phyloP scores from a whole-genome alignment of 1,140 invertebrate species.

The Spodoptera frugiperda region DNA sequence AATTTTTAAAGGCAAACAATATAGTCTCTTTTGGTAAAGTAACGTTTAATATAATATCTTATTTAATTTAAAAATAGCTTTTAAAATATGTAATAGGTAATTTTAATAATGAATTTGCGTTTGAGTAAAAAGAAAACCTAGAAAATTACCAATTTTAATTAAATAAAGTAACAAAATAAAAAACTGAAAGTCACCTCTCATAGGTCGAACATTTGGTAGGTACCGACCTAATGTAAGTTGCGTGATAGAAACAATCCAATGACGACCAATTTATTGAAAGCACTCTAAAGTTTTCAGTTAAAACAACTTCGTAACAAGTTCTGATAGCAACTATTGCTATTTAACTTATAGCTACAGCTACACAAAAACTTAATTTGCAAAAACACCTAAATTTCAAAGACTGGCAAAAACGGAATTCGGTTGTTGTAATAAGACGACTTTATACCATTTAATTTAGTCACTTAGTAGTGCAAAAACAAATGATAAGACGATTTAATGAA shows the following conservation, averaged over 20 bases:
- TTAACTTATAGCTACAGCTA: neutral
- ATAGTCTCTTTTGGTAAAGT: too few relatives aligned
- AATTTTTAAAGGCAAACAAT: neutral
- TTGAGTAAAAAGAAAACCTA: too few relatives aligned
- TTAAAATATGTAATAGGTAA: too few relatives aligned
- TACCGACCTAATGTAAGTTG: neutral
- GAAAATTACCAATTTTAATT: too few relatives aligned
- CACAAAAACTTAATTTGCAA: neutral
- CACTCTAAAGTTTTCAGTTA: conserved; percentile 7
- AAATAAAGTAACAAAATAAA: too few relatives aligned
- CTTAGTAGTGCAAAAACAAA: conserved; percentile 16
- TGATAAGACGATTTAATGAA: conserved; percentile 40
- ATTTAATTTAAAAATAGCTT: too few relatives aligned
- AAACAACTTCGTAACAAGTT: conserved; percentile 34
- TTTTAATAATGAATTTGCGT: too few relatives aligned
- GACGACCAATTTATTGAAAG: conserved; percentile 27
- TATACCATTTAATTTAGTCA: neutral
- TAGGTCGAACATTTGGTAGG: too few relatives aligned
- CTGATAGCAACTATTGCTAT: conserved; percentile 17
- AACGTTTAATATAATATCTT: too few relatives aligned
- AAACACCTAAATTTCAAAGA: neutral
- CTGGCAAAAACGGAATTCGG: conserved; percentile 6
- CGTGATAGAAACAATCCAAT: conserved; percentile 26
- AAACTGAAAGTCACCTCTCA: too few relatives aligned
- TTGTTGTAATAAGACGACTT: conserved; percentile 18